These are phyloP conservation scores for Brachyhypopomus gauderio DNA, from an alignment of 2,113 vertebrate genomes.

Conservation along the genomic window DNA sequence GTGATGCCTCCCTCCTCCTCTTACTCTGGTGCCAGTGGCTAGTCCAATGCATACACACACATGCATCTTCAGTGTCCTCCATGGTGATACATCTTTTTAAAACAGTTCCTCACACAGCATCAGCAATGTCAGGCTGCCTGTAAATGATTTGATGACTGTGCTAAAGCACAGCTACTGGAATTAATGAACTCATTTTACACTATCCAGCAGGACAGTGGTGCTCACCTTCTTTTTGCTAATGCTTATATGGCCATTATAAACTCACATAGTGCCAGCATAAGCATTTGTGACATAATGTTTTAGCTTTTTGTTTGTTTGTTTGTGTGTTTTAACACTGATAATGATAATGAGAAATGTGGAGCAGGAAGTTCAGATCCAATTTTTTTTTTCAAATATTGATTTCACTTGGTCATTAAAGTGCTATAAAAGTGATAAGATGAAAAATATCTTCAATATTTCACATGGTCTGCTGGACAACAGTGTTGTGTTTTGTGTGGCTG, in stretches of 20 bases:
- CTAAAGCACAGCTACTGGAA: constrained; percentile 14
- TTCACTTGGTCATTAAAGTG: too few species aligned
- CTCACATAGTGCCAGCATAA: not conserved
- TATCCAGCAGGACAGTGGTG: not conserved
- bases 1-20: not conserved
- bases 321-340: too few species aligned
- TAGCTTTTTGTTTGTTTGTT: too few species aligned
- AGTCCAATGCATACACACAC: not conserved
- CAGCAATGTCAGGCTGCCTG: constrained; percentile 1
- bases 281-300: not conserved
- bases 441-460: not conserved
- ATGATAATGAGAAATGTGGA: too few species aligned
- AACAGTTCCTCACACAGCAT: not conserved
- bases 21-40: not conserved
- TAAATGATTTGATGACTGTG: constrained; percentile 1
- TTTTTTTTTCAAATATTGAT: too few species aligned
- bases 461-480: too few species aligned
- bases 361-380: too few species aligned
- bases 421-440: not conserved
- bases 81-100: constrained; percentile 1
- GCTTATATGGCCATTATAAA: not conserved
- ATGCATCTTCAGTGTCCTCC: not conserved
- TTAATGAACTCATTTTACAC: not conserved
- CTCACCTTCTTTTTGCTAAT: not conserved
- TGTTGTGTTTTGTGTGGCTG: too few species aligned